Evolutionary conservation across 1,140 invertebrate genomes (phyloP).

Genomic region (Bombus haemorrhoidalis): DNA sequence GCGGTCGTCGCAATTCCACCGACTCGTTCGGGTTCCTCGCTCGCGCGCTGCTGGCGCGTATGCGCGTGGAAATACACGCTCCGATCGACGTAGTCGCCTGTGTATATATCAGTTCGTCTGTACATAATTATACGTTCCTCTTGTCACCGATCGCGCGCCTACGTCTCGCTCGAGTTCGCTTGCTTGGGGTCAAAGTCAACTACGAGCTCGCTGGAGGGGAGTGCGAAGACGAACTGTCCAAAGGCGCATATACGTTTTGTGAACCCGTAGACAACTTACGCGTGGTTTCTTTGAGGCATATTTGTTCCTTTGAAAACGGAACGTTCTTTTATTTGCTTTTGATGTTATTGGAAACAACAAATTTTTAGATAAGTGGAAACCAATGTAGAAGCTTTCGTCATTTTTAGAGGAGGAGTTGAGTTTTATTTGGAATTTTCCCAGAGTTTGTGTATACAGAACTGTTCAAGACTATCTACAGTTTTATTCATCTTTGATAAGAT

Average conservation of each 20-base stretch:
- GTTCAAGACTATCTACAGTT: too few relatives aligned
- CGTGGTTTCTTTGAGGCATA: not conserved
- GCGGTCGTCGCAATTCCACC: slow-evolving; percentile 57
- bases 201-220: not conserved
- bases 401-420: not conserved
- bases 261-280: not conserved
- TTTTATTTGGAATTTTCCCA: too few relatives aligned
- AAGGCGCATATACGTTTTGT: not conserved
- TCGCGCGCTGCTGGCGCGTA: slow-evolving; percentile 3
- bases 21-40: slow-evolving; percentile 14
- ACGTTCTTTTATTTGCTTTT: not conserved
- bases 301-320: not conserved
- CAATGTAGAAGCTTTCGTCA: too few relatives aligned
- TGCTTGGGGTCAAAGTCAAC: slow-evolving; percentile 67
- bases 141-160: slow-evolving; percentile 35
- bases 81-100: not conserved
- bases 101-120: not conserved
- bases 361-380: too few relatives aligned
- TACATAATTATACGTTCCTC: slow-evolving; percentile 32
- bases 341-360: too few relatives aligned
- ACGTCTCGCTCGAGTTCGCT: slow-evolving; percentile 25
- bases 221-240: not conserved
- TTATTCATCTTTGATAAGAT: too few relatives aligned
- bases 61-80: not conserved
- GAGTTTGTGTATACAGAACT: too few relatives aligned